Evolutionary conservation across 2,797 vertebrate genomes (phyloP), one percentile per base, ranked within the genome.

Genomic region (Amniataba percoides): DNA sequence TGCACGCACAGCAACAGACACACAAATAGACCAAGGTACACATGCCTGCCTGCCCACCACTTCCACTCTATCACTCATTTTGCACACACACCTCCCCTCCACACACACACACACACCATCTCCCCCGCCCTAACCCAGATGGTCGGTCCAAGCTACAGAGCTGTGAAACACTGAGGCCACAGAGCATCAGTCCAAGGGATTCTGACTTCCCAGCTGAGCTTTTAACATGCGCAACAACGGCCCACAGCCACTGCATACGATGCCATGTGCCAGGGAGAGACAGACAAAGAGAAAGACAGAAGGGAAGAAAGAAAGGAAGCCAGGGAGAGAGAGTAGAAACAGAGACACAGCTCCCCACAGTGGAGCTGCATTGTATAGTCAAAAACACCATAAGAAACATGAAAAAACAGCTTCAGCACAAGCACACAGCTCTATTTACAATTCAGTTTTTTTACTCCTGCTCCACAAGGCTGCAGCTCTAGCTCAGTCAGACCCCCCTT

Each of bases 261-360:
- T 58, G 74, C 59, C 70, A 58, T 65, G 82, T 82, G 83, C 85
- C 90, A 84, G 78, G 81, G 77, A 58, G 74, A 65, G 49, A 75
- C 39, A 65, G 77, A 89, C 81, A 80, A 31, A 45, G 1, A 62
- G 78, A 69, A 8, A 49, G 71, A 76, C 15, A 55, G 45, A 56
- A 4, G 56, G 74, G 74, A 5, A 45, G 68, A 71, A 23, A 49
- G 70, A 72, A 46, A 70, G 49, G 51, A 53, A 70, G 36, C 53
- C 19, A 34, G n/a, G 39, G 60, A 40, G 15, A 85, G 83, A 87
- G 78, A 82, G 76, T 63, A 86, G 81, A 76, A 43, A 23, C 87
- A 94, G 92, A 84, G 90, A 86, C 87, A 94, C 90, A 93, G 95
- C 93, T 92, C 95, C 95, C 92, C 95, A 86, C 93, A 93, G 95